phyloP scores from a whole-genome alignment of 2,888 invertebrate species.

The Agrochola lychnidis region DNA sequence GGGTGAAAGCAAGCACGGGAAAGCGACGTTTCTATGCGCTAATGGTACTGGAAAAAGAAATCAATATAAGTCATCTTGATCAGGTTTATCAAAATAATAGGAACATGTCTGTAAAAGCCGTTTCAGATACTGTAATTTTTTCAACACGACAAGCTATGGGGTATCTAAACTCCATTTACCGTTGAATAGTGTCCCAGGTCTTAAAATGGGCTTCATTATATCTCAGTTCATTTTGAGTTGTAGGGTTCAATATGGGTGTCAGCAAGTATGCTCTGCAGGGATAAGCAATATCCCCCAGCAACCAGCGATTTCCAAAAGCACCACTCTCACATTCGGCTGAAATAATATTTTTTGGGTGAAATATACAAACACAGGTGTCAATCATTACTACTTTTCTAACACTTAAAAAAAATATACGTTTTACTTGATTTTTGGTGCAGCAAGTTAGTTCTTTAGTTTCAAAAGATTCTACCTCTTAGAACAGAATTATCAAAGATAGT shows the following conservation, averaged over 20 bases:
- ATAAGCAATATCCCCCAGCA: slow-evolving; percentile 55
- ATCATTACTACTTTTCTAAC: neutral
- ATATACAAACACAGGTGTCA: neutral
- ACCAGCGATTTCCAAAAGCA: slow-evolving; percentile 26
- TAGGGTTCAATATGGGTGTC: slow-evolving; percentile 47
- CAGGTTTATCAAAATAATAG: neutral
- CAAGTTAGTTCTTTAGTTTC: neutral
- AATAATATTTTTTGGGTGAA: neutral
- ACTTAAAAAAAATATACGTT: neutral
- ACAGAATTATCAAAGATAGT: neutral
- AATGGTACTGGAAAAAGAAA: neutral
- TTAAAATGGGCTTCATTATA: slow-evolving; percentile 53
- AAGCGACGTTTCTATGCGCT: slow-evolving; percentile 1
- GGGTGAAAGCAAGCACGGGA: neutral
- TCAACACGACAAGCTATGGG: neutral
- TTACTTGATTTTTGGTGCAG: neutral
- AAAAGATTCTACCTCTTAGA: neutral
- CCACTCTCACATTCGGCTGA: neutral
- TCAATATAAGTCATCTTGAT: neutral
- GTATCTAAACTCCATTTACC: neutral
- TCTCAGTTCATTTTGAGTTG: slow-evolving; percentile 19
- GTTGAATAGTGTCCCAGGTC: slow-evolving; percentile 20
- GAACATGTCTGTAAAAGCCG: neutral
- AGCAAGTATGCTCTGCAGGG: slow-evolving; percentile 41
- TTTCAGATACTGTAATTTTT: neutral